Base-by-base conservation (phyloP, 1,140 invertebrate genomes). In the Diachasmimorpha longicaudata region DNA sequence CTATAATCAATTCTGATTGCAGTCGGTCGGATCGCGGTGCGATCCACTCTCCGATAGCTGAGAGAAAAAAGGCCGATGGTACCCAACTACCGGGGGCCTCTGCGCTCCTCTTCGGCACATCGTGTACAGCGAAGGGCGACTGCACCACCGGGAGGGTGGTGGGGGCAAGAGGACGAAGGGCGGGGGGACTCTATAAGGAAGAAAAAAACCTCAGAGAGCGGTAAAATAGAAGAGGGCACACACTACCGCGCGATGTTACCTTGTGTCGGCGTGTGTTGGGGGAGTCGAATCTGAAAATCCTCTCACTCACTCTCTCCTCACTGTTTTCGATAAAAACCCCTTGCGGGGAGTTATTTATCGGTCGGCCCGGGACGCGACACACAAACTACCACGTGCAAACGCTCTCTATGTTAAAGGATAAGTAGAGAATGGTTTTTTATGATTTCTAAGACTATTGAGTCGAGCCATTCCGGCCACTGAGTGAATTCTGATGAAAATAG, bases 1-100 rank as follows among this genome's bases (percentile, higher is more conserved):
- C 87, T 89, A 88, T 88, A 89, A 89, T 89, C 88, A 88, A 88
- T 88, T 88, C 87, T 89, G 86, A 88, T 88, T 89, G 86, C 85
- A 85, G 83, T 84, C 85, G 83, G 71, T 80, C 75, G 81, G 80
- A 85, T 84, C 83, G 83, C 79, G 81, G 84, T 80, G 83, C 85
- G 86, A 88, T 88, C 84, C 85, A 85, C 85, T 84, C 83, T 74
- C 77, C 84, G 85, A 87, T 87, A 87, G 81, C 79, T 80, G 80
- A 84, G 81, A 82, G 84, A 86, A 84, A 42, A 84, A 84, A 77
- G 71, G 63, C 21, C 31, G 78, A 79, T 74, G 69, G 82, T 82
- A 80, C 80, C 75, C 84, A 86, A 87, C 86, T 86, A 87, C 85
- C 81, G 84, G 83, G 74, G 76, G 52, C 77, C 84, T 80, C 77